Percentiles rank a stretch among this genome's conserved stretches.
Evolutionary conservation across 2,113 vertebrate species (phyloP).

Genomic region (Nesogale talazaci): DNA sequence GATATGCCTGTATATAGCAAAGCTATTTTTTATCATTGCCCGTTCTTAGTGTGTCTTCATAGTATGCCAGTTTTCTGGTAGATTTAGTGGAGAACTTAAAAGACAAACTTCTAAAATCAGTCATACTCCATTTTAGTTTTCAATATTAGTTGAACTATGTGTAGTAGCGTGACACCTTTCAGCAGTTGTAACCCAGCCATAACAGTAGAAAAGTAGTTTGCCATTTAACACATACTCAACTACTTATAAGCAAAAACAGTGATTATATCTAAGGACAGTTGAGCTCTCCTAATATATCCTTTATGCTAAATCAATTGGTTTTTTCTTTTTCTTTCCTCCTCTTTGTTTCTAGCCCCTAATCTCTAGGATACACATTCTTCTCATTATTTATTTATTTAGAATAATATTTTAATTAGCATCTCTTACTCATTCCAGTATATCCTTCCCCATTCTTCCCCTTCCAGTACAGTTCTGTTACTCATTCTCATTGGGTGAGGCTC

Average conservation of each 20-base stretch:
- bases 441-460: too few relatives aligned
- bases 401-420: too few relatives aligned
- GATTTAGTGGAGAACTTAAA: slow-evolving; percentile 33
- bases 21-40: not conserved
- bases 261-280: not conserved
- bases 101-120: slow-evolving; percentile 13
- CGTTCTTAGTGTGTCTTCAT: slow-evolving; percentile 13
- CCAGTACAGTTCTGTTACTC: too few relatives aligned
- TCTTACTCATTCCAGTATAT: too few relatives aligned
- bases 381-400: slow-evolving; percentile 6
- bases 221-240: not conserved
- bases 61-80: not conserved
- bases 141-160: not conserved
- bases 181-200: not conserved
- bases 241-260: not conserved
- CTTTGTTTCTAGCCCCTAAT: not conserved
- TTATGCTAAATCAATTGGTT: not conserved
- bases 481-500: too few relatives aligned
- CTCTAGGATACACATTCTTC: not conserved
- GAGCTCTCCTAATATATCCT: not conserved
- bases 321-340: not conserved
- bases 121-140: slow-evolving; percentile 4
- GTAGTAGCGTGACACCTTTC: not conserved
- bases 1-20: not conserved
- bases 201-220: too few relatives aligned